Conservation (phyloP, 2,888 invertebrate genomes). For the Coleophora deauratella region DNA sequence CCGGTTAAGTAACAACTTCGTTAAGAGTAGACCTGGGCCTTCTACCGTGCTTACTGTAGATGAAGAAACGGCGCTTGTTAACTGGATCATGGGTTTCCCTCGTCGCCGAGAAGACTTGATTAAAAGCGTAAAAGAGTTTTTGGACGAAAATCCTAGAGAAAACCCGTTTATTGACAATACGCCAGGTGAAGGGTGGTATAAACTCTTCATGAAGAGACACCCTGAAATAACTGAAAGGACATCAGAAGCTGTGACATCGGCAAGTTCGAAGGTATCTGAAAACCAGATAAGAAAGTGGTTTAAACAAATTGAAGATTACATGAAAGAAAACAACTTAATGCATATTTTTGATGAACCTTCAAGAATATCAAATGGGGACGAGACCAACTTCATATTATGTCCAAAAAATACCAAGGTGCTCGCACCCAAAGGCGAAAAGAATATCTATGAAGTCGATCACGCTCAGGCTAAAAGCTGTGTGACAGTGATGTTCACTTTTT, state of each 20-base stretch:
- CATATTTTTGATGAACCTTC: slow-evolving; percentile 17
- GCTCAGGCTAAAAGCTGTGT: slow-evolving; percentile 11
- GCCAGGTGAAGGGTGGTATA: slow-evolving; percentile 17
- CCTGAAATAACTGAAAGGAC: slow-evolving; percentile 16
- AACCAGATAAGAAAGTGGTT: slow-evolving; percentile 20
- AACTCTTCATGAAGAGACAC: slow-evolving; percentile 17
- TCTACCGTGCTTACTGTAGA: slow-evolving; percentile 15
- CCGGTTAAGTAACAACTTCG: slow-evolving; percentile 11
- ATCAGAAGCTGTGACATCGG: slow-evolving; percentile 19
- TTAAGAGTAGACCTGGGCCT: slow-evolving; percentile 18
- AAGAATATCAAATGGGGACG: slow-evolving; percentile 19
- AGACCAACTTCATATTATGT: slow-evolving; percentile 20
- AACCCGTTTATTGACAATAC: slow-evolving; percentile 15
- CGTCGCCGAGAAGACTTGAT: slow-evolving; percentile 16
- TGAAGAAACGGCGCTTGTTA: slow-evolving; percentile 17
- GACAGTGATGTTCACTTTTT: slow-evolving; percentile 15
- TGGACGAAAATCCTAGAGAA: slow-evolving; percentile 12
- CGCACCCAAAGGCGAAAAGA: slow-evolving; percentile 9
- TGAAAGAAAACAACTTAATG: slow-evolving; percentile 18
- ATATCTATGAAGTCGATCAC: slow-evolving; percentile 13
- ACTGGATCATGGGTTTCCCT: slow-evolving; percentile 19
- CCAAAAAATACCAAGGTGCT: slow-evolving; percentile 17
- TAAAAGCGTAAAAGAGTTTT: slow-evolving; percentile 13
- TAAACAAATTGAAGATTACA: slow-evolving; percentile 17
- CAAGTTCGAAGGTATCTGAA: slow-evolving; percentile 18